phyloP scores from a whole-genome alignment of 64 coral and sea anemone genomes.

The Montipora sp. region DNA sequence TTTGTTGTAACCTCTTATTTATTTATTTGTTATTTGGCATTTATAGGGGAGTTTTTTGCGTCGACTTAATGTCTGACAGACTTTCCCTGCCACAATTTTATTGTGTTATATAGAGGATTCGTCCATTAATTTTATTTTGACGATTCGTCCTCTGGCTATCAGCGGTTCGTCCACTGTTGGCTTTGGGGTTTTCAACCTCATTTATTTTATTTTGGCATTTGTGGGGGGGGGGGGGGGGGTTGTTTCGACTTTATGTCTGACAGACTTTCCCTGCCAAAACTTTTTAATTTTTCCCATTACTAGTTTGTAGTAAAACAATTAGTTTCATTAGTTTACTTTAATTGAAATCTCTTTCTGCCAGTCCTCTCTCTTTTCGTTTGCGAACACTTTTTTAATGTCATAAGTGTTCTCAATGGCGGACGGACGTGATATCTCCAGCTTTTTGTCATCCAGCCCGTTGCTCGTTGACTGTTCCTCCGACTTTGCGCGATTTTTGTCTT shows the following conservation, averaged over 20 bases:
- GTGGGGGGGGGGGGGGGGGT: no score
- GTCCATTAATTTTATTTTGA: slow-evolving; percentile 25
- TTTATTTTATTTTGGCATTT: slow-evolving; percentile 40
- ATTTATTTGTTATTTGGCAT: no score
- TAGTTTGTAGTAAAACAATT: slow-evolving; percentile 1
- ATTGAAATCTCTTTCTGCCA: slow-evolving; percentile 34
- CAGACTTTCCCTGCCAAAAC: slow-evolving; percentile 30
- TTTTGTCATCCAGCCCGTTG: no score
- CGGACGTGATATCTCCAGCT: no score
- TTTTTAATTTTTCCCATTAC: slow-evolving; percentile 22
- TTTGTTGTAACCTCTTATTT: no score
- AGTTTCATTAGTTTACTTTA: slow-evolving; percentile 18
- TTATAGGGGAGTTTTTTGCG: slow-evolving; percentile 12
- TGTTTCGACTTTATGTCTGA: slow-evolving; percentile 32
- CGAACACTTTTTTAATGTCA: no score
- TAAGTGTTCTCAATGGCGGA: no score
- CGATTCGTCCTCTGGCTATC: slow-evolving; percentile 17
- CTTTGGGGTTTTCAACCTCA: slow-evolving; percentile 39
- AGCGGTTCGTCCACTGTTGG: background rate
- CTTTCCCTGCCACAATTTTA: slow-evolving; percentile 37
- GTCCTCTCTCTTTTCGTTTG: slow-evolving; percentile 5
- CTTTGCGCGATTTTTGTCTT: no score
- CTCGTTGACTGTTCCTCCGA: no score
- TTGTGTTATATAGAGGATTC: slow-evolving; percentile 19
- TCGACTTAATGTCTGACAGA: slow-evolving; percentile 47